Evolutionary conservation across 2,888 invertebrate genomes (phyloP), one percentile per base, ranked within the genome.

Genomic region (Cactoblastis cactorum): DNA sequence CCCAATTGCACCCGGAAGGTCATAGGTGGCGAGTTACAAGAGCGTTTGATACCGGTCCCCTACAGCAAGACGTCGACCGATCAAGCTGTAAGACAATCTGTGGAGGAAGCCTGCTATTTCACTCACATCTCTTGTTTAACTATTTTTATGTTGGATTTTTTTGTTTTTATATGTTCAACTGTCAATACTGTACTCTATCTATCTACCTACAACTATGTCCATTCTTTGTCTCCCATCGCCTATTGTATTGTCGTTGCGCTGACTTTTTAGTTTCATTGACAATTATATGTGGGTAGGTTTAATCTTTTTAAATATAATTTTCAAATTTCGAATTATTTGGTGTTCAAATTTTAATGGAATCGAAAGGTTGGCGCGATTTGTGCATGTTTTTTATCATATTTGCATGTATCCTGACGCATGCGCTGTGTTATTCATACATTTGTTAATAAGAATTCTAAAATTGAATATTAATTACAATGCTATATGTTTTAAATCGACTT

Each of bases 61-160:
- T 98, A 98, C 96, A 98, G 98, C 97, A 98, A 98, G 96, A 97
- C 97, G 92, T 97, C 97, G 92, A 98, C 98, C 93, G 98, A 98
- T 94, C 98, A 98, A 96, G 98, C 98, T 97, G 98, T 98, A 98
- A 98, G 98, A 95, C 74, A 74, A 76, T 65, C 66, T 69, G 61
- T 66, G 61, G 67, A 75, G 60, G 69, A 74, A 64, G 72, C 72
- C 71, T 71, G 80, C 74, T 80, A 75, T 79, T 75, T 80, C 80
- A 79, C 74, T 81, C 82, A 78, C 79, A 67, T 79, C 72, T 72
- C 65, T 56, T 59, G 69, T 75, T 75, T 78, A 69, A 69, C 73
- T 77, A 64, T 66, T 67, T 62, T 72, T 72, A 73, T 65, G 72
- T 78, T 78, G 81, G 70, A 69, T 67, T 77, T 81, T 80, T 70